A percentile compares a stretch with the other conserved stretches of the same genome.
Conservation (phyloP, 2,797 vertebrate genomes). For the Anas acuta region DNA sequence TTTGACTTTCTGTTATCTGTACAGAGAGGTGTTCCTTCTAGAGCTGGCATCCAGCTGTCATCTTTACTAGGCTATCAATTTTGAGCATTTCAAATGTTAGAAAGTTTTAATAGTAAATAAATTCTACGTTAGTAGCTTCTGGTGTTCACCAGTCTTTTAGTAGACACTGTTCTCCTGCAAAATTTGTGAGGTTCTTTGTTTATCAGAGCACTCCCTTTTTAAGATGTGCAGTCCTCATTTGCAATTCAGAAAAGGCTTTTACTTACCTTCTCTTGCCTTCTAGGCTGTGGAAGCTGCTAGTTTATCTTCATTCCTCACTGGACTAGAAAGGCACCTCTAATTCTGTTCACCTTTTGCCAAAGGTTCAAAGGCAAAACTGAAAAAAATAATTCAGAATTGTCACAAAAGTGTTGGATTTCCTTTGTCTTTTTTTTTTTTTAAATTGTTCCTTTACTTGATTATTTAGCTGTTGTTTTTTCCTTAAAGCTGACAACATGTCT, state of each 20-base stretch:
- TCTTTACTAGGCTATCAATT: background rate
- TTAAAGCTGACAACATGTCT: background rate
- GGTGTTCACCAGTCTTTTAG: background rate
- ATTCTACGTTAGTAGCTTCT: background rate
- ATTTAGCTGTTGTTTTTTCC: background rate
- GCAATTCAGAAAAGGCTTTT: background rate
- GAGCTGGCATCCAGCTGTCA: background rate
- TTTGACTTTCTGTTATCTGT: background rate
- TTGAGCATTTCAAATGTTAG: background rate
- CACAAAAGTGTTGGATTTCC: background rate
- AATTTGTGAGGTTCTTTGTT: background rate
- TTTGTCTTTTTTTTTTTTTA: background rate
- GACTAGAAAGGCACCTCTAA: background rate
- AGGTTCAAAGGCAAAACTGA: background rate
- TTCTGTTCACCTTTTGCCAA: background rate
- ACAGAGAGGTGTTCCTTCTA: background rate
- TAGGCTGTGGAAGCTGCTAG: background rate
- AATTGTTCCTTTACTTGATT: background rate
- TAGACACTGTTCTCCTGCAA: background rate
- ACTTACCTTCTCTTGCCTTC: background rate
- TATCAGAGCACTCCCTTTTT: background rate
- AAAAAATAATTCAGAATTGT: background rate
- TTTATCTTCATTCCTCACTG: conserved; percentile 25
- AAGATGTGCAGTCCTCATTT: background rate
- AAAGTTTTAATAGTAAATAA: background rate